Percentiles rank a stretch among this genome's conserved stretches.
phyloP scores from a whole-genome alignment of 2,797 vertebrate species.

The Calcarius lapponicus region DNA sequence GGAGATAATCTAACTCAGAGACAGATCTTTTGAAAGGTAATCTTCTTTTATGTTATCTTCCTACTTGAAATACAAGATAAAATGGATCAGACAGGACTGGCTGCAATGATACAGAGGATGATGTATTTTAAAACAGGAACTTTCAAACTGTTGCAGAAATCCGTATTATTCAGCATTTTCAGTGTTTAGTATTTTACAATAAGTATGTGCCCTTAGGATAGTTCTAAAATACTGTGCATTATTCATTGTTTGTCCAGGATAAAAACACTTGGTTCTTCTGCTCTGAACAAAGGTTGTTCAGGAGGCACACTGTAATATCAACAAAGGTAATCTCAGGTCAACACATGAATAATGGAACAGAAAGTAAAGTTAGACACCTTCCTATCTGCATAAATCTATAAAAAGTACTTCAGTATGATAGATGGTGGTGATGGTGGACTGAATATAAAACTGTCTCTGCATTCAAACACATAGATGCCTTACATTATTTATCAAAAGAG shows the following conservation, averaged over 20 bases:
- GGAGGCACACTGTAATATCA: not conserved
- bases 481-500: slow-evolving; percentile 27
- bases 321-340: slow-evolving; percentile 41
- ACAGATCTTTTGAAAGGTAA: not conserved
- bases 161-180: not conserved
- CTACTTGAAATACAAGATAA: not conserved
- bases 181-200: not conserved
- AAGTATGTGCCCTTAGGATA: not conserved
- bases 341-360: slow-evolving; percentile 52
- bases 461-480: slow-evolving; percentile 2
- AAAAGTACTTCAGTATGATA: not conserved
- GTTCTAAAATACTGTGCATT: slow-evolving; percentile 1
- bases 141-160: not conserved
- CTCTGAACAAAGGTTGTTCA: slow-evolving; percentile 6
- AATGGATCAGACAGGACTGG: not conserved
- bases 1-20: not conserved
- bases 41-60: not conserved
- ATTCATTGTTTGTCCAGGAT: slow-evolving; percentile 1
- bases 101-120: not conserved
- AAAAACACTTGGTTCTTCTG: not conserved
- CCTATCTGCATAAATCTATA: slow-evolving; percentile 23
- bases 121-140: not conserved
- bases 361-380: slow-evolving; percentile 46
- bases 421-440: not conserved
- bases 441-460: not conserved